Evolutionary conservation across 2,888 invertebrate species (phyloP).

Genomic region (Eristalis intricaria): DNA sequence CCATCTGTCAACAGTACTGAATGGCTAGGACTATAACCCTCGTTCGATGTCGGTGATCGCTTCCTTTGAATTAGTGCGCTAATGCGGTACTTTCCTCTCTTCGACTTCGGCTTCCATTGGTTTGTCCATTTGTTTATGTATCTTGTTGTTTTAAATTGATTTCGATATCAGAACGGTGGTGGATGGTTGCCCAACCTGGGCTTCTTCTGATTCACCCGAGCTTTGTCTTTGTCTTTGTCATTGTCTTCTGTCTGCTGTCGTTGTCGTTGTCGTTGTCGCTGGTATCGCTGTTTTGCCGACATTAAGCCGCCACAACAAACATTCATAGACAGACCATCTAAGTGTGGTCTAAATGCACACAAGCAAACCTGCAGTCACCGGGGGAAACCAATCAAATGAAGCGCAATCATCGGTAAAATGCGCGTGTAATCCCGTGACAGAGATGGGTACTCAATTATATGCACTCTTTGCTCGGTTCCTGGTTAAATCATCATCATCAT

Average conservation of each 20-base stretch:
- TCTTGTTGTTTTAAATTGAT: constrained; percentile 35
- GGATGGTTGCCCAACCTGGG: constrained; percentile 24
- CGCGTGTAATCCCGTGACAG: neutral
- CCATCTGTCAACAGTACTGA: constrained; percentile 65
- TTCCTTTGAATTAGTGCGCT: constrained; percentile 61
- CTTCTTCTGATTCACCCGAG: neutral
- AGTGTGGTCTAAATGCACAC: constrained; percentile 15
- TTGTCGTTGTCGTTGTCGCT: neutral
- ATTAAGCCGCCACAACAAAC: no score
- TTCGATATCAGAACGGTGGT: constrained; percentile 10
- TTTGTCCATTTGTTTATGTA: constrained; percentile 4
- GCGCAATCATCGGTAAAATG: neutral
- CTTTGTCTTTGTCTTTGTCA: neutral
- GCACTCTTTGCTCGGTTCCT: neutral
- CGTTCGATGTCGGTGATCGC: constrained; percentile 50
- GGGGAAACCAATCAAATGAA: neutral
- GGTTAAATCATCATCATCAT: neutral
- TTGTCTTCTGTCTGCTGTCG: neutral
- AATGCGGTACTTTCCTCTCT: constrained; percentile 26
- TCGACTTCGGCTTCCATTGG: neutral
- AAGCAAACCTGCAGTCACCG: neutral
- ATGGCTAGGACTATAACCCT: constrained; percentile 56
- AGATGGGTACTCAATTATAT: neutral
- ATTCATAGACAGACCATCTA: constrained; percentile 47
- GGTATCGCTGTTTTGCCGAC: neutral